Conservation (phyloP, 2,113 vertebrate species). For the Dromas ardeola region DNA sequence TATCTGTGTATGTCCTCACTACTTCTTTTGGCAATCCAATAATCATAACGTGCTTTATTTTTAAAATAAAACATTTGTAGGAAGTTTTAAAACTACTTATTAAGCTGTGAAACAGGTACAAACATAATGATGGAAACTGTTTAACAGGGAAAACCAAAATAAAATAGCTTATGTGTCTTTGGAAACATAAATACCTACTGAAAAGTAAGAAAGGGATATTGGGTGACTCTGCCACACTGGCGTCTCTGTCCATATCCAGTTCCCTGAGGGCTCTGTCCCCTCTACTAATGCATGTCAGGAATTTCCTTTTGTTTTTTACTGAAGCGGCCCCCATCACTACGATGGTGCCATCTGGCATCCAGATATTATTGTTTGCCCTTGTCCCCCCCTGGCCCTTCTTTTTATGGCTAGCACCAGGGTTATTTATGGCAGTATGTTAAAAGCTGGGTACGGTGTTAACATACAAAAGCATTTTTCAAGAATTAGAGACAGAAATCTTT, state of each 20-base stretch:
- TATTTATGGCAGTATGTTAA: constrained; percentile 72
- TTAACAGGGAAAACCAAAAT: neutral
- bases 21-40: neutral
- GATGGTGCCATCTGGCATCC: constrained; percentile 79
- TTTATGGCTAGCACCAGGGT: constrained; percentile 23
- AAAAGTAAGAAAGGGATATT: neutral
- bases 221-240: neutral
- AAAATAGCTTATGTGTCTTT: neutral
- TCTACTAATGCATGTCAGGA: constrained; percentile 54
- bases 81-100: neutral
- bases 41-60: neutral
- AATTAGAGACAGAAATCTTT: neutral
- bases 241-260: neutral
- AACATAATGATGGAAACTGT: neutral
- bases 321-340: constrained; percentile 51
- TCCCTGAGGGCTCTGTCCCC: constrained; percentile 19
- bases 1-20: neutral
- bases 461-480: constrained; percentile 33
- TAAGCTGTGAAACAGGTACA: neutral
- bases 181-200: neutral
- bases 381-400: neutral
- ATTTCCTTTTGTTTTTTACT: constrained; percentile 71
- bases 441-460: constrained; percentile 10
- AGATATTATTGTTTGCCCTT: constrained; percentile 77
- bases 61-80: neutral